A percentile compares a stretch with the other conserved stretches of the same genome.
Evolutionary conservation across 2,113 vertebrate genomes (phyloP).

Genomic region (Megaceryle torquata): DNA sequence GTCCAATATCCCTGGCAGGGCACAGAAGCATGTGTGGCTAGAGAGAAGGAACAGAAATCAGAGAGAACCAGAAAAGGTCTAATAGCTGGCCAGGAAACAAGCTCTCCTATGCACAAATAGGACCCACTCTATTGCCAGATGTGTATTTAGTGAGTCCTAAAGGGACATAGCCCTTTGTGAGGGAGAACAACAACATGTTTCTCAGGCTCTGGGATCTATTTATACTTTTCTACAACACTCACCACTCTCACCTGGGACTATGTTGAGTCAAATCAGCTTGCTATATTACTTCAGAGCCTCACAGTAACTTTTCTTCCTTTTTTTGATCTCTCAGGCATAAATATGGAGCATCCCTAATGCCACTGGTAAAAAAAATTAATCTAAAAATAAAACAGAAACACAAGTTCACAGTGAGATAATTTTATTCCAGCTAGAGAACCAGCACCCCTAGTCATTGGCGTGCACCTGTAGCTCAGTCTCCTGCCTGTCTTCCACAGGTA

Average conservation of each 20-base stretch:
- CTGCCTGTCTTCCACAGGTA: not conserved
- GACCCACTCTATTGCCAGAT: not conserved
- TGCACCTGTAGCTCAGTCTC: conserved; percentile 7
- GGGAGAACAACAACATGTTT: not conserved
- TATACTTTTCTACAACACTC: not conserved
- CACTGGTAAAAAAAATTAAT: not conserved
- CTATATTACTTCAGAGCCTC: not conserved
- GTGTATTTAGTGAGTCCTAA: not conserved
- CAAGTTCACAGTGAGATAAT: not conserved
- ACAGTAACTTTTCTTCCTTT: not conserved
- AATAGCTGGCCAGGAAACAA: not conserved
- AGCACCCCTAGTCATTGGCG: not conserved
- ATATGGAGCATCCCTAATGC: not conserved
- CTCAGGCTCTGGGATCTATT: not conserved
- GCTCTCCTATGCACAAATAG: not conserved
- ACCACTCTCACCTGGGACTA: not conserved
- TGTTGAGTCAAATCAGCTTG: not conserved
- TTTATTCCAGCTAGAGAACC: not conserved
- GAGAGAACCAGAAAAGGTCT: not conserved
- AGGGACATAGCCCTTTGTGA: not conserved
- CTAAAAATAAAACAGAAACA: conserved; percentile 14
- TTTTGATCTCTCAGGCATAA: not conserved
- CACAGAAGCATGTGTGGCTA: not conserved
- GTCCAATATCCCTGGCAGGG: not conserved
- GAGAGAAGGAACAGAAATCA: not conserved